Evolutionary conservation across 1,140 invertebrate genomes (phyloP).

Genomic region (Aleiodes sp.): DNA sequence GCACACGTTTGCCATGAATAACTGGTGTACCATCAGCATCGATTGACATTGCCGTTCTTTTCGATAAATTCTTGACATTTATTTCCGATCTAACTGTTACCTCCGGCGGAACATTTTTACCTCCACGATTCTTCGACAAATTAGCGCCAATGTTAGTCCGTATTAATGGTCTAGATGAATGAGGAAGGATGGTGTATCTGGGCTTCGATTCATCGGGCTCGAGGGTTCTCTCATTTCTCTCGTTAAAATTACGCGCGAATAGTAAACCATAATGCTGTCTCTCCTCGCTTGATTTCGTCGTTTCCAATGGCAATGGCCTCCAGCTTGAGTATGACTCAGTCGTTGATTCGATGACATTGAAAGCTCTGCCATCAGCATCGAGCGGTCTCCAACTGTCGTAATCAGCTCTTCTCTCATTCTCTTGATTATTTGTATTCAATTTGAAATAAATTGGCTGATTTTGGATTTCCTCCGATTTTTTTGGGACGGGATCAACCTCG

Average conservation of each 20-base stretch:
- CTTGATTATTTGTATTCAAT: conserved; percentile 1
- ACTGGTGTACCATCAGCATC: conserved; percentile 79
- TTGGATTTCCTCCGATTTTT: conserved; percentile 21
- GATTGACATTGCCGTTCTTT: conserved; percentile 56
- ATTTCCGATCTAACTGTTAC: conserved; percentile 72
- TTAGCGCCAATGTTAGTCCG: conserved; percentile 62
- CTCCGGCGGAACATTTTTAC: conserved; percentile 71
- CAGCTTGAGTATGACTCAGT: conserved; percentile 48
- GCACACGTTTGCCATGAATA: conserved; percentile 81
- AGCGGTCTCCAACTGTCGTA: conserved; percentile 53
- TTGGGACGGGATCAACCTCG: conserved; percentile 13
- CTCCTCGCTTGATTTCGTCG: neutral
- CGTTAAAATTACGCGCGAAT: conserved; percentile 39
- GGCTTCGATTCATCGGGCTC: conserved; percentile 31
- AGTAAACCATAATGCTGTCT: conserved; percentile 31
- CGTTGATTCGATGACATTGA: conserved; percentile 25
- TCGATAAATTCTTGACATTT: conserved; percentile 52
- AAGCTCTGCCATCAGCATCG: conserved; percentile 35
- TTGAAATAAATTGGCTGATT: conserved; percentile 23
- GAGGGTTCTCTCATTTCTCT: conserved; percentile 41
- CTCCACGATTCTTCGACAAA: conserved; percentile 52
- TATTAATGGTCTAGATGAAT: conserved; percentile 45
- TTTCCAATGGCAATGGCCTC: conserved; percentile 42
- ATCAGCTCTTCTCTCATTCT: conserved; percentile 41
- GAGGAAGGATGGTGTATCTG: conserved; percentile 47